Base-by-base conservation (phyloP, 2,888 invertebrate species). In the Entomobrya proxima region DNA sequence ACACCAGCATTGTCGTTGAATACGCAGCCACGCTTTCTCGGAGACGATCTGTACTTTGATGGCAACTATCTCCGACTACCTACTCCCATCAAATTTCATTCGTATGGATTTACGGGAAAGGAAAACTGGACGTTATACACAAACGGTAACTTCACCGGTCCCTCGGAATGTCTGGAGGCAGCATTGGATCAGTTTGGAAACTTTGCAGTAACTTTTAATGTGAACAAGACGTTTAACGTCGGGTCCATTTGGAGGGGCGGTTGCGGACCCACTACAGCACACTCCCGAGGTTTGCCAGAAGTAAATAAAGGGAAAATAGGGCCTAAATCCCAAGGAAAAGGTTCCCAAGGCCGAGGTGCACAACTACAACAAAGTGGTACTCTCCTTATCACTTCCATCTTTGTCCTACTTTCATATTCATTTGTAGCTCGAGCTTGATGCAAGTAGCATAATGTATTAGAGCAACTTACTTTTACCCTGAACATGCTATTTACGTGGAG, bases 241-340 rank as follows among this genome's bases (percentile, higher is more conserved):
- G 87, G 87, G 11, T 88, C 87, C 21, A 78, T 88, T 52, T 88
- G 87, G 87, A 78, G 87, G 67, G 85, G 85, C 27, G 88, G 87
- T 32, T 86, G 86, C 69, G 87, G 74, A 13, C 85, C 64, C 30
- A 79, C 55, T 58, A 69, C 40, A 40, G 82, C 75, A 2, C 78
- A 69, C 24, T 37, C 64, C 6, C 40, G 67, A 30, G 77, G 76
- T 37, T 37, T 52, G 18, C 76, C 76, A 69, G 77, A 84, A 30
- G 64, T 50, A 55, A 32, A 44, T 21, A 27, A n/a, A n/a, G n/a
- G n/a, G n/a, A 40, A 32, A 44, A 21, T 44, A 69, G 15, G 24
- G 27, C 9, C 5, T 24, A 35, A 13, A 27, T 24, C 74, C 6
- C 50, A 37, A 27, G 78, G 58, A 9, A 44, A 47, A 85, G 58